Conservation (phyloP, 2,888 invertebrate genomes). For the Caprella mutica region DNA sequence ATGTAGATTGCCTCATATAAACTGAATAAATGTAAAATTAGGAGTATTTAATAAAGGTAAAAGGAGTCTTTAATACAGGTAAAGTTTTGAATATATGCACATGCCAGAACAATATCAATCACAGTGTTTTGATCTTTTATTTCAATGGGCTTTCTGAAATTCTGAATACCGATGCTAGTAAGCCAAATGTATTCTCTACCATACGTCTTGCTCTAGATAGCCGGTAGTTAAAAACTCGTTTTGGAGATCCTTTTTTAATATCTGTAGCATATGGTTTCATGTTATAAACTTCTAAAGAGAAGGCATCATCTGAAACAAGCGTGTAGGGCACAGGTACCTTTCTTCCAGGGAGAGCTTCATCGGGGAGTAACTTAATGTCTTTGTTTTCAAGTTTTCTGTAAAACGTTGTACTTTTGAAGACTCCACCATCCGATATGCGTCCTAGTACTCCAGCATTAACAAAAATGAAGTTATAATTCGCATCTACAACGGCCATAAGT, state of each 20-base stretch:
- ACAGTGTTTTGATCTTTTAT: neutral
- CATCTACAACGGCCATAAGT: slow-evolving; percentile 34
- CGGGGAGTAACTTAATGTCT: neutral
- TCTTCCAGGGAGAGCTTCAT: neutral
- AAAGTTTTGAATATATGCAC: no score
- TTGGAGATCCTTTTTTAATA: slow-evolving; percentile 2
- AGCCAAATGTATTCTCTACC: slow-evolving; percentile 34
- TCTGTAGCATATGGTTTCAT: slow-evolving; percentile 32
- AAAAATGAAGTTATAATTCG: slow-evolving; percentile 33
- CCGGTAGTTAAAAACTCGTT: slow-evolving; percentile 33
- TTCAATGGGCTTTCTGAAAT: slow-evolving; percentile 17
- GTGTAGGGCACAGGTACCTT: neutral
- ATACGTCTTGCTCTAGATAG: slow-evolving; percentile 27
- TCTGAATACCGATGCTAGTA: slow-evolving; percentile 27
- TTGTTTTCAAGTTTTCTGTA: slow-evolving; percentile 10
- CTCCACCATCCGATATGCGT: slow-evolving; percentile 35
- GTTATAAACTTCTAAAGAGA: slow-evolving; percentile 34
- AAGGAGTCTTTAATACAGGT: no score
- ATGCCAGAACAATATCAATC: neutral
- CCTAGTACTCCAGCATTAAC: slow-evolving; percentile 35
- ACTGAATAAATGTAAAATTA: no score
- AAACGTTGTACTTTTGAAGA: slow-evolving; percentile 25
- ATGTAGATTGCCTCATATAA: no score
- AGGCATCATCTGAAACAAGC: slow-evolving; percentile 37
- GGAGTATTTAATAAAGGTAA: no score